A percentile compares a stretch with the other conserved stretches of the same genome.
Conservation (phyloP, 2,113 vertebrate genomes). For the Harpagus bidentatus region DNA sequence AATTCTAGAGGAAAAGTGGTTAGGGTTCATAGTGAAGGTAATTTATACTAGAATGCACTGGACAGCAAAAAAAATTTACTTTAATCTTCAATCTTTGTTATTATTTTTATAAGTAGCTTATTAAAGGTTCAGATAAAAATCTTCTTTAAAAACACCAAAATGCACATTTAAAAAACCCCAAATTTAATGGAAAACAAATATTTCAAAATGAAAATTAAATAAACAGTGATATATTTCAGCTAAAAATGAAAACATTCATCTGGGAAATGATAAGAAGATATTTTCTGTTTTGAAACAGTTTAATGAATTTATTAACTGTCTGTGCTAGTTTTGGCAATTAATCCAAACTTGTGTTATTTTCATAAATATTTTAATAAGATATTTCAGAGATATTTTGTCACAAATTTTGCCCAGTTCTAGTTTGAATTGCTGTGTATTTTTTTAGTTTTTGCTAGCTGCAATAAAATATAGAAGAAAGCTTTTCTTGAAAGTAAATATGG, state of each 20-base stretch:
- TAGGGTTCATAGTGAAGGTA: background rate
- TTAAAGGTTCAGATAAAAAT: background rate
- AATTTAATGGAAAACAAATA: background rate
- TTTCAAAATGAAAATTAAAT: background rate
- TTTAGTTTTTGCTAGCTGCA: background rate
- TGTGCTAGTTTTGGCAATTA: background rate
- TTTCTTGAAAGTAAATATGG: background rate
- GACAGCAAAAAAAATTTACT: background rate
- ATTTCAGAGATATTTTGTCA: background rate
- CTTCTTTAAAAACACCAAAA: background rate
- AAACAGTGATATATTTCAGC: background rate
- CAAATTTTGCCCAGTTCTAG: background rate
- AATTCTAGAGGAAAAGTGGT: background rate
- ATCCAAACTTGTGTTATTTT: background rate
- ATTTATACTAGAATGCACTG: background rate
- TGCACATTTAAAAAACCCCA: background rate
- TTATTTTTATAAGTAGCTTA: background rate
- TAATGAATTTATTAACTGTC: background rate
- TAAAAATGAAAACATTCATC: background rate
- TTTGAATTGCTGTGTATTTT: background rate
- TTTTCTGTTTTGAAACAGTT: background rate
- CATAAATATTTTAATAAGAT: background rate
- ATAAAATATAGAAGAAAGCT: background rate
- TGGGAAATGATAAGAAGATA: background rate
- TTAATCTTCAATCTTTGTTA: background rate